Percentiles rank a stretch among this genome's conserved stretches.
Conservation (phyloP, 37 sponge, comb jelly and placozoan species). For the Dysidea cf. avara region DNA sequence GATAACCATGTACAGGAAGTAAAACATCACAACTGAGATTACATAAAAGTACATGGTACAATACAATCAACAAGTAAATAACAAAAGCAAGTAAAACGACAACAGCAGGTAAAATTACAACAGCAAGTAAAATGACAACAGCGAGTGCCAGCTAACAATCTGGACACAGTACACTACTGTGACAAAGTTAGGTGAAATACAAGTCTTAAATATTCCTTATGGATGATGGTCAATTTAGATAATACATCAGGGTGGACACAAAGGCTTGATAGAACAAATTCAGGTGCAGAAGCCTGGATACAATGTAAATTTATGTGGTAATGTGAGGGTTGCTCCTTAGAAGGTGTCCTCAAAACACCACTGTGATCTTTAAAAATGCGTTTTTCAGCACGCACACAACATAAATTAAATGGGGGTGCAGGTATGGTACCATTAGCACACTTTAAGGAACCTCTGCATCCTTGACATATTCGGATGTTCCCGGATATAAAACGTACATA, state of each 20-base stretch:
- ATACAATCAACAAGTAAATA: too few species aligned
- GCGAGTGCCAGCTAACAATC: too few species aligned
- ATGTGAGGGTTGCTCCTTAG: neutral
- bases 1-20: too few species aligned
- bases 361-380: neutral
- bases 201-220: too few species aligned
- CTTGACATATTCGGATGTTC: conserved; percentile 16
- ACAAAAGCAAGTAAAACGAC: too few species aligned
- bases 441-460: neutral
- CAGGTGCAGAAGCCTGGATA: neutral
- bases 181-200: too few species aligned
- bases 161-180: too few species aligned
- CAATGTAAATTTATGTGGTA: neutral
- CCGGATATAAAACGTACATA: conserved; percentile 1
- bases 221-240: too few species aligned
- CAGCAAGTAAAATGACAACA: too few species aligned
- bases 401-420: neutral
- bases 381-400: neutral
- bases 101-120: too few species aligned
- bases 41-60: too few species aligned
- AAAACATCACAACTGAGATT: too few species aligned
- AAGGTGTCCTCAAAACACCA: neutral
- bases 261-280: conserved; percentile 1
- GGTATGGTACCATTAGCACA: conserved; percentile 1
- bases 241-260: neutral